A percentile compares a stretch with the other conserved stretches of the same genome.
phyloP scores from a whole-genome alignment of 2,888 invertebrate genomes.

The Aspidiotus rigidus region DNA sequence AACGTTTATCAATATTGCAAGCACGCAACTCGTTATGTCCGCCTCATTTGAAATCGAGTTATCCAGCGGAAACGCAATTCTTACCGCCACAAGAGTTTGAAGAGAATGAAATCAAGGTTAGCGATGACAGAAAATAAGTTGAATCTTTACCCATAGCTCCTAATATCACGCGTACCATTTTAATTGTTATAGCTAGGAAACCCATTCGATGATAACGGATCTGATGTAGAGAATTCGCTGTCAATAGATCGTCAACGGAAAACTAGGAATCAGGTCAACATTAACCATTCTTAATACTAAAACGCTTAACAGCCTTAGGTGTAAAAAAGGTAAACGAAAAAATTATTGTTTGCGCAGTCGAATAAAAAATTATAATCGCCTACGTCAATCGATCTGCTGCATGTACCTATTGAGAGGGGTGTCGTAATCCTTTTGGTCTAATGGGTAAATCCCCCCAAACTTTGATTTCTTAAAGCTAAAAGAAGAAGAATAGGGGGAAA shows the following conservation, averaged over 20 bases:
- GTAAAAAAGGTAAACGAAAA: too few species aligned
- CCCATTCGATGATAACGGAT: slow-evolving; percentile 16
- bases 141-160: too few species aligned
- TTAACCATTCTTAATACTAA: too few species aligned
- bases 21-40: slow-evolving; percentile 71
- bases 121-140: neutral
- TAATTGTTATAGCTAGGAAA: slow-evolving; percentile 9
- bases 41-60: slow-evolving; percentile 76
- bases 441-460: too few species aligned
- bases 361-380: too few species aligned
- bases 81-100: slow-evolving; percentile 47
- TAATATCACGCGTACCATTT: neutral
- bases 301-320: too few species aligned
- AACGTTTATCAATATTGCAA: slow-evolving; percentile 49
- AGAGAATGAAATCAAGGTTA: slow-evolving; percentile 60
- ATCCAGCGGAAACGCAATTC: slow-evolving; percentile 71
- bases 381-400: too few species aligned
- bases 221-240: slow-evolving; percentile 34
- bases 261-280: slow-evolving; percentile 35
- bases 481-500: too few species aligned
- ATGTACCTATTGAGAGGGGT: too few species aligned
- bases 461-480: too few species aligned
- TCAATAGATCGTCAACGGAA: slow-evolving; percentile 33
- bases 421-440: too few species aligned
- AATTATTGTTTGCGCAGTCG: too few species aligned